These are phyloP conservation scores for Cryptocephalus primarius DNA, from an alignment of 2,888 invertebrate species.

Conservation along the genomic window DNA sequence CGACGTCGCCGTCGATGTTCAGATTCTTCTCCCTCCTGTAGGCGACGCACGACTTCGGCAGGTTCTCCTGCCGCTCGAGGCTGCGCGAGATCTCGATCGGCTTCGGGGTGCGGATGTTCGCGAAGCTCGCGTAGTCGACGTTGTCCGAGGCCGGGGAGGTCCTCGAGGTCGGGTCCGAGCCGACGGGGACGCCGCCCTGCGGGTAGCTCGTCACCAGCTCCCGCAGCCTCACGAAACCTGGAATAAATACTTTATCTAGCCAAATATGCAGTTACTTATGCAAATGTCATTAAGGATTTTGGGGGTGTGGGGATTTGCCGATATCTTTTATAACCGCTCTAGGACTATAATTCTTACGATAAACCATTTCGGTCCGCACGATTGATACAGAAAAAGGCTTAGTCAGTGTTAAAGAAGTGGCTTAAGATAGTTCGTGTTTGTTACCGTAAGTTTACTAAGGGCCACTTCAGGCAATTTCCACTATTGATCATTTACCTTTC, in stretches of 20 bases:
- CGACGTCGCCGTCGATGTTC: conserved; percentile 25
- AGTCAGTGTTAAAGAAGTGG: too few relatives aligned
- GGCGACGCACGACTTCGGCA: conserved; percentile 43
- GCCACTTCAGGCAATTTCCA: too few relatives aligned
- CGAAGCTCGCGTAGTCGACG: conserved; percentile 8
- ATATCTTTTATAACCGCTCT: too few relatives aligned
- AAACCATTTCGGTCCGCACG: too few relatives aligned
- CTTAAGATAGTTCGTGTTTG: too few relatives aligned
- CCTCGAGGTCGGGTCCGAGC: conserved; percentile 9
- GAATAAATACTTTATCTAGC: too few relatives aligned
- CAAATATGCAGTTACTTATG: too few relatives aligned
- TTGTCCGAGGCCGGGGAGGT: conserved; percentile 14
- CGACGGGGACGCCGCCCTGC: conserved; percentile 4
- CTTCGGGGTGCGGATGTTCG: conserved; percentile 13
- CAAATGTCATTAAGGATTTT: too few relatives aligned
- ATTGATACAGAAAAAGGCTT: too few relatives aligned
- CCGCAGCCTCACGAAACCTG: conserved; percentile 46
- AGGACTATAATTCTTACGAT: too few relatives aligned
- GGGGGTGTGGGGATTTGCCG: too few relatives aligned
- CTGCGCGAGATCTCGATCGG: conserved; percentile 14
- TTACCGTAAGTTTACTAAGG: too few relatives aligned
- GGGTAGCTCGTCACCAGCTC: conserved; percentile 3
- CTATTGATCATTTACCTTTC: conserved; percentile 17
- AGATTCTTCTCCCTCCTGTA: conserved; percentile 36
- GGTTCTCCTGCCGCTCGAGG: conserved; percentile 28